Base-by-base conservation (phyloP, 2,113 vertebrate genomes). In the Bucco capensis region DNA sequence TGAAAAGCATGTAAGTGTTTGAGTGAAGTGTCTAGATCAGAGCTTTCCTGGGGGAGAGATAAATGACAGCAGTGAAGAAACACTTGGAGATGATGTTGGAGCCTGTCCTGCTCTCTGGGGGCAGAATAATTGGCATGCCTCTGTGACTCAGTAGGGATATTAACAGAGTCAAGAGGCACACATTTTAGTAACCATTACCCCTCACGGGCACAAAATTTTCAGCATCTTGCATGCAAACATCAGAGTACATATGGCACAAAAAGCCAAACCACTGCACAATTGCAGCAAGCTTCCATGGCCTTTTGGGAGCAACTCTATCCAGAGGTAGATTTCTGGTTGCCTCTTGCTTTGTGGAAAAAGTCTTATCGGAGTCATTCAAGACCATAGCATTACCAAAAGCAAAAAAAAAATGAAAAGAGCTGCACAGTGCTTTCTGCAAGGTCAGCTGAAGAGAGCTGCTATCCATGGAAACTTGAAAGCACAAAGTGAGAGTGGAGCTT, bases 1-100 rank as follows among this genome's bases (percentile, higher is more conserved):
- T 67, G 0, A 6, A 87, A 14, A 56, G 7, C 50, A 58, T 9
- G 10, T 7, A 78, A 70, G 4, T 4, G 0, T n/a, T 42, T 35
- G 19, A 90, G 64, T 54, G 33, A 80, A 73, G 17, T 22, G 7
- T 37, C 24, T 61, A 37, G 17, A 82, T 84, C 46, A 82, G 50
- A 71, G 66, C n/a, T 56, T 25, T 87, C 62, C 57, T 47, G 6
- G 37, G 35, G 30, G 30, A 40, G 25, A 83, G 8, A 71, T 3
- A 69, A 73, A 19, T 37, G n/a, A 75, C 70, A 58, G 51, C 49
- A 61, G n/a, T 8, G 33, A 78, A 30, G 30, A 86, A 86, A 83
- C 50, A 60, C 57, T 30, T 8, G 6, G 10, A 58, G 25, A 38
- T 2, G 4, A 83, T 24, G 16, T 56, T 79, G 64, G n/a, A 65